phyloP scores from a whole-genome alignment of 2,888 invertebrate genomes.

The Aphodius sticticus region DNA sequence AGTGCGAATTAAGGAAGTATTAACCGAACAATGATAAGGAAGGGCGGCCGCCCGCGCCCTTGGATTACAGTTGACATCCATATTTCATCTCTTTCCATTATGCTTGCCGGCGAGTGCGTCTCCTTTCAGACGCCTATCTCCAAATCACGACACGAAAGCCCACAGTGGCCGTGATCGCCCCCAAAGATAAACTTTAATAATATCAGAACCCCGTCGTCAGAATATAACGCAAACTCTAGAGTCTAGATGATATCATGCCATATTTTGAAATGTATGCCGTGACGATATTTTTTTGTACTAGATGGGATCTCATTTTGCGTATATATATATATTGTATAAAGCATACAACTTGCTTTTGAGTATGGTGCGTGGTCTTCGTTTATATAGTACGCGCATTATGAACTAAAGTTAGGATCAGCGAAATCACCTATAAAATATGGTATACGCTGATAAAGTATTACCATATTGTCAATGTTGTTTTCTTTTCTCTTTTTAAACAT shows the following conservation, averaged over 20 bases:
- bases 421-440: no score
- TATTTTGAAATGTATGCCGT: neutral
- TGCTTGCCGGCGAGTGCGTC: neutral
- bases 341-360: no score
- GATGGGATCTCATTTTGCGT: no score
- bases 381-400: no score
- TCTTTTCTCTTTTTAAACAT: no score
- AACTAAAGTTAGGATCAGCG: no score
- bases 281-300: no score
- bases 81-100: constrained; percentile 4
- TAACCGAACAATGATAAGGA: neutral
- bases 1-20: constrained; percentile 4
- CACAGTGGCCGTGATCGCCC: neutral
- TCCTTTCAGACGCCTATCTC: neutral
- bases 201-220: neutral
- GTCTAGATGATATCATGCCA: neutral
- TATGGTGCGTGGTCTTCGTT: no score
- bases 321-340: no score
- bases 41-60: neutral
- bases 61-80: neutral
- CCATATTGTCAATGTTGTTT: no score
- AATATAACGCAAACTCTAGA: neutral
- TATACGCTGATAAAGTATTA: no score
- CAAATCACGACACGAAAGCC: neutral
- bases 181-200: neutral